Conservation (phyloP, 2,113 vertebrate genomes). For the Myrmecophaga tridactyla region DNA sequence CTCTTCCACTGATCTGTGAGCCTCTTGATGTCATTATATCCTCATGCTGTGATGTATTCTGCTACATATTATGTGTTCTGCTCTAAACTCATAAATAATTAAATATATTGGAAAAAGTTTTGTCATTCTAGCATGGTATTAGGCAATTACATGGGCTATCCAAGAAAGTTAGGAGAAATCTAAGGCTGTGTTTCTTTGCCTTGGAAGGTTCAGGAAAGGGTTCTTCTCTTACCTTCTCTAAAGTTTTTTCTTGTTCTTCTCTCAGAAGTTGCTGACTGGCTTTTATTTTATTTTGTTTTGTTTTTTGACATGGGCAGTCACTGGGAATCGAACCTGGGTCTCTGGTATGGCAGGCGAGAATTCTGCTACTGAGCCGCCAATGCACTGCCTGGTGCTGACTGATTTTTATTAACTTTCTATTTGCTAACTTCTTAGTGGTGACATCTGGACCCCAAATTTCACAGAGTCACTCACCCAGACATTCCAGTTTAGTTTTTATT, state of each 20-base stretch:
- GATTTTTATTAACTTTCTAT: background rate
- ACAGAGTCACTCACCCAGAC: background rate
- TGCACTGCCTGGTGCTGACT: no score
- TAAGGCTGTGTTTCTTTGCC: background rate
- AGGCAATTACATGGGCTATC: background rate
- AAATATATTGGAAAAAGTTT: background rate
- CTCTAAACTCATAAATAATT: background rate
- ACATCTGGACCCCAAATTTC: background rate
- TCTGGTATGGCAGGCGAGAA: no score
- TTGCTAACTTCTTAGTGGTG: background rate
- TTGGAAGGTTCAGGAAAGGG: background rate
- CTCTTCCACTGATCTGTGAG: background rate
- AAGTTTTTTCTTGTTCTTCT: background rate
- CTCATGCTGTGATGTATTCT: background rate
- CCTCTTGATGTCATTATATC: background rate
- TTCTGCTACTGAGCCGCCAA: no score
- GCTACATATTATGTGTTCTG: background rate
- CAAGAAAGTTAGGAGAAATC: background rate
- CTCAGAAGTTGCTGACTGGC: background rate
- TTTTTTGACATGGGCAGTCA: no score
- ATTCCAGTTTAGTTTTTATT: background rate
- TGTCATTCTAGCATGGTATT: background rate
- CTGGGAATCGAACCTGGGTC: no score
- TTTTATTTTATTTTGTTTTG: no score
- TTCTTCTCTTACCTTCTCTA: background rate